Percentiles rank a stretch among this genome's conserved stretches.
phyloP scores from a whole-genome alignment of 2,113 vertebrate genomes.

The Microcebus tavaratra region DNA sequence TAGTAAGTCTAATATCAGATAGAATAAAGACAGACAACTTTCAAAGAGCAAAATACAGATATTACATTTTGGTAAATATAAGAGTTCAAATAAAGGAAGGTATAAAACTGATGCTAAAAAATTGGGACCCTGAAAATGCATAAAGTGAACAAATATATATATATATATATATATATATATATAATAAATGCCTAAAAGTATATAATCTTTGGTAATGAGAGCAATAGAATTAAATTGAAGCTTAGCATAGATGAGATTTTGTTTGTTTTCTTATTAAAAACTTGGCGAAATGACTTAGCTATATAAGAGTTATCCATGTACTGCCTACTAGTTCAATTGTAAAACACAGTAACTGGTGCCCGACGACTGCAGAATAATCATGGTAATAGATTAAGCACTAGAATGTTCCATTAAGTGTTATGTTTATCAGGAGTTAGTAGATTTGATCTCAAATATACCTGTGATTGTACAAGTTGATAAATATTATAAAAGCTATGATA shows the following conservation, averaged over 20 bases:
- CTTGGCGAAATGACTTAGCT: background rate
- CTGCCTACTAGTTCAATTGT: background rate
- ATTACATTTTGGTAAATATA: background rate
- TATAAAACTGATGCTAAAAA: background rate
- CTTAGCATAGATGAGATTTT: background rate
- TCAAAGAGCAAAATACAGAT: background rate
- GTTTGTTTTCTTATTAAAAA: background rate
- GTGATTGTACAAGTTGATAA: background rate
- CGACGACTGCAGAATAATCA: background rate
- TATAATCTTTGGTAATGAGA: background rate
- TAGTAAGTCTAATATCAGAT: background rate
- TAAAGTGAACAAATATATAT: background rate
- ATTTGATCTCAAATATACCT: background rate
- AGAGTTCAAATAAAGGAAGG: background rate
- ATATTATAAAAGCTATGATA: background rate
- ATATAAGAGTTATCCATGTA: background rate
- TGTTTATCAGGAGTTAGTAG: background rate
- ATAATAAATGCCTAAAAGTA: background rate
- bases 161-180: background rate
- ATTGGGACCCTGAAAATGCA: background rate
- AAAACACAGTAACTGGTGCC: background rate
- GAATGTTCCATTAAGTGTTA: background rate
- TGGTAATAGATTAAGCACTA: background rate
- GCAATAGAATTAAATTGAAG: background rate
- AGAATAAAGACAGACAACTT: background rate